Base-by-base conservation (phyloP, 1,140 invertebrate species). In the Drosophila bipectinata region DNA sequence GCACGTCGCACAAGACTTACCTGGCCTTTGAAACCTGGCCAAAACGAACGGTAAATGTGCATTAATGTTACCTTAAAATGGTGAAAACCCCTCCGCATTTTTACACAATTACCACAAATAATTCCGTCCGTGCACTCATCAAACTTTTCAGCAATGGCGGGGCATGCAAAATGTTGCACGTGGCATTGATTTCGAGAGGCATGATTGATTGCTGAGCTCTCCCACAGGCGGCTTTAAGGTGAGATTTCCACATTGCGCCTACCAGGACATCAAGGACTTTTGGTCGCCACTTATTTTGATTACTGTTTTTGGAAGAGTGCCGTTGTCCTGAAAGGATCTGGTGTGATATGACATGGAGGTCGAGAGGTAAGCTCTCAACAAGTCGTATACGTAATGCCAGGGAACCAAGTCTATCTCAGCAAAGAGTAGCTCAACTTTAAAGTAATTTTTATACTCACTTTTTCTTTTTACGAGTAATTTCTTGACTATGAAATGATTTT, bases 91-190 rank as follows among this genome's bases (percentile, higher is more conserved):
- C 9, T 28, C 15, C 14, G 3, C 64, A 69, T 18, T 44, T 14
- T 7, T 14, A 15, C 32, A 41, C 51, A 71, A 69, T 69, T 57
- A 57, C 67, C 67, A 49, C 64, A 71, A 71, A 71, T 71, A 69
- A 71, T 68, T 71, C 69, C 24, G 14, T 56, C 12, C 39, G 37
- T 52, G 32, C 64, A 69, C 49, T 34, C 30, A 8, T 26, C 30
- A 32, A 15, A 39, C 24, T 30, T 62, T 41, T 51, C 34, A 12
- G 9, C 34, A 3, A 37, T n/a, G 34, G 34, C 34, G 34, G 34
- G 14, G 9, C 61, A 63, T 66, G 62, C 64, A 69, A 69, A 68
- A 49, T 49, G 18, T 71, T 69, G 67, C 67, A 71, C 67, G 67
- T 57, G 64, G 64, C 64, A 57, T 57, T 71, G 67, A 71, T 57